phyloP scores from a whole-genome alignment of 2,797 vertebrate genomes.

The Chaetodon trifasciatus region DNA sequence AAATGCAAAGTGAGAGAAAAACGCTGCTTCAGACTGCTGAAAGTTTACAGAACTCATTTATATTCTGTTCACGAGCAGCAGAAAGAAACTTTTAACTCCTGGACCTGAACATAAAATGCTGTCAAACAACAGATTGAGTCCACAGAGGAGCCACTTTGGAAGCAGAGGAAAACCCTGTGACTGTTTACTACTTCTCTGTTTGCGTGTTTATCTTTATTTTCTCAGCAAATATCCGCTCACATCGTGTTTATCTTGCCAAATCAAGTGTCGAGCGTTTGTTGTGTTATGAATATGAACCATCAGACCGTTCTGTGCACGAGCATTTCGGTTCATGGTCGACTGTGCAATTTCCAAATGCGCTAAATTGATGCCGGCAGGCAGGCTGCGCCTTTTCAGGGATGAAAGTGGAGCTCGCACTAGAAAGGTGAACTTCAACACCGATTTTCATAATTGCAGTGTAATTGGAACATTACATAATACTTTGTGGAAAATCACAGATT shows the following conservation, averaged over 20 bases:
- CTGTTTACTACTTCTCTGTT: too few relatives aligned
- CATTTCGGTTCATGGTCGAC: constrained; percentile 19
- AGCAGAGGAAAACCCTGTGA: not conserved
- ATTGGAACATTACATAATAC: constrained; percentile 9
- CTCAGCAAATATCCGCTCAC: not conserved
- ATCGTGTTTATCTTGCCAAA: not conserved
- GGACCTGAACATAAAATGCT: not conserved
- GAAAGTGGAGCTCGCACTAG: constrained; percentile 4
- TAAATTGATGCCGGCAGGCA: constrained; percentile 41
- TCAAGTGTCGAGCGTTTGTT: not conserved
- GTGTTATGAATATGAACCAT: constrained; percentile 16
- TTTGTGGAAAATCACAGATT: not conserved
- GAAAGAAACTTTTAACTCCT: not conserved
- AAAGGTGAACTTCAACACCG: constrained; percentile 6
- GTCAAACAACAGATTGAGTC: not conserved
- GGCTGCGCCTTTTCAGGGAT: constrained; percentile 1
- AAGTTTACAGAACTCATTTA: not conserved
- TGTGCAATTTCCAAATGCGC: constrained; percentile 15
- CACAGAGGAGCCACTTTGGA: not conserved
- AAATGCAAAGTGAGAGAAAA: not conserved
- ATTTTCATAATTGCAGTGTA: constrained; percentile 41
- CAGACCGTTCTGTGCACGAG: not conserved
- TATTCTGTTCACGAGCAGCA: not conserved
- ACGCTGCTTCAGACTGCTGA: not conserved
- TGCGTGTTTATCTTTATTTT: not conserved